Percentiles rank a stretch among this genome's conserved stretches.
phyloP scores from a whole-genome alignment of 2,888 invertebrate genomes.

The Lasioglossum leucozonium region DNA sequence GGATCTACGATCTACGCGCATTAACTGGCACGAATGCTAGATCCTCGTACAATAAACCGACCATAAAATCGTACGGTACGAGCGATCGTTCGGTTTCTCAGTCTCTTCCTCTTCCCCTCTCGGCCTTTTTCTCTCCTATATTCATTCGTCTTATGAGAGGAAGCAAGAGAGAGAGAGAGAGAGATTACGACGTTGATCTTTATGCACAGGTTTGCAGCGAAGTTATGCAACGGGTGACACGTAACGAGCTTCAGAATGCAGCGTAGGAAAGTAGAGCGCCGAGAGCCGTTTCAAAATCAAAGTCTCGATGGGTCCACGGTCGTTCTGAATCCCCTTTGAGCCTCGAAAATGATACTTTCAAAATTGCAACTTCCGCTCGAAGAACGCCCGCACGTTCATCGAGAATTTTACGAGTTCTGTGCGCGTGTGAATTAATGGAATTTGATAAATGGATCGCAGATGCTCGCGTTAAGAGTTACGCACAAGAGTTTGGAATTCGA shows the following conservation, averaged over 20 bases:
- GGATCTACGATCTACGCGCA: not conserved
- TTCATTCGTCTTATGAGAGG: not conserved
- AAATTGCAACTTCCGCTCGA: conserved; percentile 1
- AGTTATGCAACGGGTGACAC: conserved; percentile 27
- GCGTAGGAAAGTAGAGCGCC: conserved; percentile 21
- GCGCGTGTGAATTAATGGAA: not conserved
- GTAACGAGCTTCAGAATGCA: conserved; percentile 23
- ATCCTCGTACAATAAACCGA: conserved; percentile 41
- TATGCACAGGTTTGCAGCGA: conserved; percentile 18
- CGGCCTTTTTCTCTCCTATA: not conserved
- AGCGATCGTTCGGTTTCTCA: conserved; percentile 9
- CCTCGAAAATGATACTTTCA: not conserved
- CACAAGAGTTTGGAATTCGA: not conserved
- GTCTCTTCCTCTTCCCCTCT: not conserved
- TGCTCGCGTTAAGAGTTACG: not conserved
- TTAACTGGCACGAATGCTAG: conserved; percentile 35
- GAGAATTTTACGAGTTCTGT: not conserved
- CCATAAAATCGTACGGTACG: conserved; percentile 32
- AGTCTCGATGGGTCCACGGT: conserved; percentile 10
- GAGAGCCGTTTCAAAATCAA: conserved; percentile 16
- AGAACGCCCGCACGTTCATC: not conserved
- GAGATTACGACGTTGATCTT: conserved; percentile 26
- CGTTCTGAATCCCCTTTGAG: not conserved
- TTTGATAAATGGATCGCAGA: not conserved
- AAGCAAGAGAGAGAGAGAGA: not conserved